phyloP scores from a whole-genome alignment of 2,888 invertebrate species.

The Ennomos erosarius region DNA sequence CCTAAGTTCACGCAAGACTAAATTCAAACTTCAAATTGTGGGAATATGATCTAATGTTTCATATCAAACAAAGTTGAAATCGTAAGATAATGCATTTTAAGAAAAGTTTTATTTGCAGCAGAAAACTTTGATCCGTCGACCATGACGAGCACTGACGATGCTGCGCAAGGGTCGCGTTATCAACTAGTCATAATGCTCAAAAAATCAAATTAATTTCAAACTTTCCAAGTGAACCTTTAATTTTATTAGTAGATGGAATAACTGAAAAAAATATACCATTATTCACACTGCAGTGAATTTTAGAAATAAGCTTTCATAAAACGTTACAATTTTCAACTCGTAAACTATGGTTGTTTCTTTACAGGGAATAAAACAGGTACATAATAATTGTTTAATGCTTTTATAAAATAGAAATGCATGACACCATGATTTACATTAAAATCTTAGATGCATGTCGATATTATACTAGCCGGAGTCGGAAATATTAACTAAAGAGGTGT shows the following conservation, averaged over 20 bases:
- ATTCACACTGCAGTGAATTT: constrained; percentile 11
- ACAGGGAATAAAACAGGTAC: too few relatives aligned
- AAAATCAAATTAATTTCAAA: constrained; percentile 43
- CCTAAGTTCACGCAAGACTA: constrained; percentile 59
- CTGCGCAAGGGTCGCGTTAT: constrained; percentile 54
- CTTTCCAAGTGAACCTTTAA: constrained; percentile 24
- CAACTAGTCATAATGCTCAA: constrained; percentile 43
- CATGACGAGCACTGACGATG: constrained; percentile 61
- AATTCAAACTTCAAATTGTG: constrained; percentile 57
- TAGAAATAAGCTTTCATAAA: background rate
- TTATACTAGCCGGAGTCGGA: too few relatives aligned
- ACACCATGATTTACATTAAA: too few relatives aligned
- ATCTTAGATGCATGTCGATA: too few relatives aligned
- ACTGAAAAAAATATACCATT: constrained; percentile 21
- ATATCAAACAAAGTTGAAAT: constrained; percentile 52
- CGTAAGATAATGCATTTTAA: constrained; percentile 74
- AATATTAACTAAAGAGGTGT: too few relatives aligned
- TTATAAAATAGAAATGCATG: too few relatives aligned
- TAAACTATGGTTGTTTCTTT: too few relatives aligned
- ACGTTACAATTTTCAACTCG: too few relatives aligned
- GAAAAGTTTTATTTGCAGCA: constrained; percentile 72
- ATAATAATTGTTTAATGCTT: too few relatives aligned
- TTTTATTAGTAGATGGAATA: constrained; percentile 28
- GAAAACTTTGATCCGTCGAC: constrained; percentile 69
- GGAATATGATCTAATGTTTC: constrained; percentile 61